Percentiles rank a stretch among this genome's conserved stretches.
These are phyloP conservation scores for Ophion obscuratus DNA, from an alignment of 2,888 invertebrate species.

Conservation along the genomic window DNA sequence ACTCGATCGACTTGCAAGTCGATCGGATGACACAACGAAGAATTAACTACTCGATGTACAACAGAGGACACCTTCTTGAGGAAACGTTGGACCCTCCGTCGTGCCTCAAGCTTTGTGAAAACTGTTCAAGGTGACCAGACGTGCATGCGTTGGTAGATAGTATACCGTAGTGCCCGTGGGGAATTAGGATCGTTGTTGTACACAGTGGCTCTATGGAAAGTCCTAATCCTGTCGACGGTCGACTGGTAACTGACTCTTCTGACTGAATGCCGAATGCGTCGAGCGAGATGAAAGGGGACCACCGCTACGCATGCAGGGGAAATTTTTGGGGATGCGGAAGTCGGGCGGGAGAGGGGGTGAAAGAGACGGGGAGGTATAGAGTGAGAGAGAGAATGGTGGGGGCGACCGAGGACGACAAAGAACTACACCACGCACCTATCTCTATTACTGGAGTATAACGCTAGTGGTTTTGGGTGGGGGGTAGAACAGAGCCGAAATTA, in stretches of 20 bases:
- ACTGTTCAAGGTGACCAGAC: constrained; percentile 50
- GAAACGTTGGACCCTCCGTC: background rate
- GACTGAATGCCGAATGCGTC: constrained; percentile 83
- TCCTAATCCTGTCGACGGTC: constrained; percentile 81
- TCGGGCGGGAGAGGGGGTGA: constrained; percentile 80
- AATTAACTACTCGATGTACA: constrained; percentile 27
- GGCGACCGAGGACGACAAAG: constrained; percentile 71
- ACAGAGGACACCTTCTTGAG: constrained; percentile 28
- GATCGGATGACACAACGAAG: constrained; percentile 23
- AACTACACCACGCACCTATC: constrained; percentile 82
- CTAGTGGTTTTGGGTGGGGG: constrained; percentile 68
- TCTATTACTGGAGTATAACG: constrained; percentile 82
- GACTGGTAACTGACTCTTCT: constrained; percentile 83
- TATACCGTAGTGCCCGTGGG: constrained; percentile 32
- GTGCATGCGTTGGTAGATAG: constrained; percentile 47
- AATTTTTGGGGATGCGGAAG: constrained; percentile 79
- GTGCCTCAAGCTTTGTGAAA: background rate
- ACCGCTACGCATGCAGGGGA: constrained; percentile 83
- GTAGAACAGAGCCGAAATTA: constrained; percentile 70
- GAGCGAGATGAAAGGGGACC: constrained; percentile 81
- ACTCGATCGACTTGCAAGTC: constrained; percentile 38
- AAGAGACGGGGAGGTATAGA: constrained; percentile 79
- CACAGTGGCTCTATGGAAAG: constrained; percentile 61
- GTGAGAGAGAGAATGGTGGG: constrained; percentile 70
- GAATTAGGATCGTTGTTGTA: constrained; percentile 34